Base-by-base conservation (phyloP, 1,140 invertebrate genomes). In the Tribolium castaneum region DNA sequence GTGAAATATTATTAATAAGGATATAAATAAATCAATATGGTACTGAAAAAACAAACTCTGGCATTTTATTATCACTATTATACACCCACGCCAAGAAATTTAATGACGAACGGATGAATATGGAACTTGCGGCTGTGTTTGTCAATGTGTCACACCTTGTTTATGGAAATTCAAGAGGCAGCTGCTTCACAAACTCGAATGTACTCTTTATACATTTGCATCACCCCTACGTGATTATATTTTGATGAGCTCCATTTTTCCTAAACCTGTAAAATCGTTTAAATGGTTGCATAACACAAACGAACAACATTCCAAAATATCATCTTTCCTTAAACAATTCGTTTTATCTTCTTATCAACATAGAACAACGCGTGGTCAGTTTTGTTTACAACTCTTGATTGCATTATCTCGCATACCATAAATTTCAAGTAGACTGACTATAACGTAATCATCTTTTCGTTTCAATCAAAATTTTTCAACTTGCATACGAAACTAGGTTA, bases 21-120 rank as follows among this genome's bases (percentile, higher is more conserved):
- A 81, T 80, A 84, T 83, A 78, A 82, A 79, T 83, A 81, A 81
- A 81, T 83, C 74, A 78, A 80, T 80, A 75, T 75, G 51, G 51
- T 75, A 66, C 59, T 59, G 9, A 45, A 45, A 45, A 45, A 45
- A 45, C 2, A 45, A 59, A 16, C 16, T 59, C 19, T 0, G 51
- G 70, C 45, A 16, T 16, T 75, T 75, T 70, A 19, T 19, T 19
- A 19, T 19, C n/a, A 19, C 16, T 19, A 19, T 19, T 19, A 51
- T 45, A 76, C 59, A 59, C 22, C 59, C 45, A 56, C 39, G 50
- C 59, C 34, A 66, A 76, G 59, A 80, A 80, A 79, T 35, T 80
- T 78, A 80, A 78, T 80, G 77, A 76, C 56, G 72, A 76, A 77
- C 66, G 76, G 76, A 81, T 81, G 75, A 81, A 81, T 77, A 81